Base-by-base conservation (phyloP, 2,113 vertebrate species). In the Oostethus manadensis region DNA sequence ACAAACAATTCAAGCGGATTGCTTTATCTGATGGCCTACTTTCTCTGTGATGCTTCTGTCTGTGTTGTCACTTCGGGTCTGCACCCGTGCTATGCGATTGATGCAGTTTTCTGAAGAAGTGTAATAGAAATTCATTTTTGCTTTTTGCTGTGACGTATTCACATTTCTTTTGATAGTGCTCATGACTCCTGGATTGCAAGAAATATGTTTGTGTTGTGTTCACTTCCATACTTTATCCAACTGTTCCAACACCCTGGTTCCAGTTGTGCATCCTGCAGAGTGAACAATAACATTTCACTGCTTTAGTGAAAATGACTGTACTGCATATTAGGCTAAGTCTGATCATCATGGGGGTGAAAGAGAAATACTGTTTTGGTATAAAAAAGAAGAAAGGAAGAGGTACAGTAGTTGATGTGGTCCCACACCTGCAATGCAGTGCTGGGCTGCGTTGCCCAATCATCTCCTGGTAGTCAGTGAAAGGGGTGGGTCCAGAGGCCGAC, bases 371-470 rank as follows among this genome's bases (percentile, higher is more conserved):
- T 87, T 86, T 77, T 87, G 85, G 76, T 72, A 38, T 38, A 61
- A 70, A 38, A 20, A 64, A 66, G 46, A 70, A 62, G 74, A 40
- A 56, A n/a, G n/a, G n/a, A n/a, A n/a, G n/a, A n/a, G n/a, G n/a
- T n/a, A n/a, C n/a, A n/a, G 13, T 3, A 51, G 47, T n/a, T 54
- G 62, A 51, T 61, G 54, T 73, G 71, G 56, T 80, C 73, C 75
- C 88, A 86, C 71, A 93, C 92, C 93, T 94, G 93, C 93, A 95
- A 89, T 95, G 93, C 93, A 94, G 93, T 91, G 90, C 85, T 88
- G 73, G 69, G 66, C 84, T 83, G 71, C 78, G 78, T 82, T 81
- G 86, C 73, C 93, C 92, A 90, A 91, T 91, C 88, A 77, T 73
- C 73, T 82, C 23, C 14, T 72, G 68, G 84, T 80, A 84, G 72